Base-by-base conservation (phyloP, 2,888 invertebrate species). In the Watsonalla binaria region DNA sequence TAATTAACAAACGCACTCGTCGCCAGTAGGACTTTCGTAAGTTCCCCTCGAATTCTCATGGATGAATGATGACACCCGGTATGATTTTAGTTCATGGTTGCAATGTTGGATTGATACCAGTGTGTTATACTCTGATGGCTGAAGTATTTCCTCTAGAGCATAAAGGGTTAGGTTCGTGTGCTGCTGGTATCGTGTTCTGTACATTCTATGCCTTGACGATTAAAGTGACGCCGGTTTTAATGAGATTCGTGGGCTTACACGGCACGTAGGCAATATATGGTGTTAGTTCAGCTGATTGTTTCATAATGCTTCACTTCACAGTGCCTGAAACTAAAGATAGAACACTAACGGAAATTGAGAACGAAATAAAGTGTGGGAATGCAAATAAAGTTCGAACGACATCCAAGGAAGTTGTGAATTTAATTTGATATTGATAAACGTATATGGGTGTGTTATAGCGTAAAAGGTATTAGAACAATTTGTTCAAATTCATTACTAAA, bases 111-210 rank as follows among this genome's bases (percentile, higher is more conserved):
- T 13, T 79, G 0, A 58, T 72, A n/a, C 76, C 79, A 5, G 54
- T 71, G 5, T 53, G 62, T 4, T 78, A 68, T 65, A 57, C 66
- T 5, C 47, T 78, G 14, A 54, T 67, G 5, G 65, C 72, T 0
- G 82, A 81, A 66, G 61, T 80, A 46, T 74, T 78, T 57, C 79
- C 81, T n/a, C 59, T 81, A 37, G 73, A 78, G 42, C 62, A 73
- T 39, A 80, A 71, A 55, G 77, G 76, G 2, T 48, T 62, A 6
- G 77, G 74, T 15, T 62, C 63, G 5, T 69, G 63, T 35, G 52
- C 67, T 5, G 58, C 71, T 45, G 76, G 78, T 0, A 46, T 80
- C 24, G 59, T 71, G 5, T 75, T 76, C 34, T 68, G 75, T 0
- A 8, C 57, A 6, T 57, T 76, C 0, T 80, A 72, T 49, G 62